Evolutionary conservation across 2,888 invertebrate species (phyloP).

Genomic region (Synanthedon tipuliformis): DNA sequence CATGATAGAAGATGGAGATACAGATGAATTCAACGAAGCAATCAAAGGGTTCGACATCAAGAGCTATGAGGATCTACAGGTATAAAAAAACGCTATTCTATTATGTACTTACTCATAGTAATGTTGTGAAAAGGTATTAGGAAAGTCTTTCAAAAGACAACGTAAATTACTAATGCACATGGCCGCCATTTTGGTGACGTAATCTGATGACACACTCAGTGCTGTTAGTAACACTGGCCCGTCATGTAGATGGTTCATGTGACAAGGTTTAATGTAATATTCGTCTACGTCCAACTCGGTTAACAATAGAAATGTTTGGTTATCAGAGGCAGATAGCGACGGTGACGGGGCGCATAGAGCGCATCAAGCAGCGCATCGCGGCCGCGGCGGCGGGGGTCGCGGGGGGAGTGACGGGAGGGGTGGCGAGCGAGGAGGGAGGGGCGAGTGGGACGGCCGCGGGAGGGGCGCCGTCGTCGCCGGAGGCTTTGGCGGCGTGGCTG

Average conservation of each 20-base stretch:
- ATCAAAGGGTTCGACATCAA: constrained; percentile 81
- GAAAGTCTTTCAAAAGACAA: too few species aligned
- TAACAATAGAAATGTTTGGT: not conserved
- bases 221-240: too few species aligned
- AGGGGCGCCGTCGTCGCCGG: constrained; percentile 57
- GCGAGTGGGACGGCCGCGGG: constrained; percentile 60
- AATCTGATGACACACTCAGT: too few species aligned
- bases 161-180: too few species aligned
- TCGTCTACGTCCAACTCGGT: too few species aligned
- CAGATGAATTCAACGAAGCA: constrained; percentile 79
- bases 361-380: constrained; percentile 80
- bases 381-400: constrained; percentile 71
- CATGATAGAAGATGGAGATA: constrained; percentile 78
- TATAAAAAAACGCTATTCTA: constrained; percentile 31
- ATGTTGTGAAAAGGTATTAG: too few species aligned
- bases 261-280: too few species aligned
- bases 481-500: constrained; percentile 65
- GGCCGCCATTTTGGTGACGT: too few species aligned
- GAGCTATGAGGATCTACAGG: constrained; percentile 83
- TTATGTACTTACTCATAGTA: too few species aligned
- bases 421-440: constrained; percentile 70
- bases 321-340: constrained; percentile 70
- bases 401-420: constrained; percentile 74
- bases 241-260: too few species aligned
- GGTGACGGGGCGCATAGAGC: constrained; percentile 79